Conservation (phyloP, 2,797 vertebrate species). For the Geotrypetes seraphini region DNA sequence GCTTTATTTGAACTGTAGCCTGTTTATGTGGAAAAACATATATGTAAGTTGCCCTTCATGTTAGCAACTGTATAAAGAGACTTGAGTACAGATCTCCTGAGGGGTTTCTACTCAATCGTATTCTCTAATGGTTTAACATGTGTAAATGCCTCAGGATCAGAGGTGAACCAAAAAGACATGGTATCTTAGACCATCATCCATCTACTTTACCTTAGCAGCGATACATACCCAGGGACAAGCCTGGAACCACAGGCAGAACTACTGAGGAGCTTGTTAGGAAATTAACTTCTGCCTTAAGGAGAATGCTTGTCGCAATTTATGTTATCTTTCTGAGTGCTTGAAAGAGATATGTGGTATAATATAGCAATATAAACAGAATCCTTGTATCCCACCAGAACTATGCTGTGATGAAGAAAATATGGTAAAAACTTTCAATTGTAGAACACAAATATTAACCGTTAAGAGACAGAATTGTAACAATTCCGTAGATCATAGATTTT, state of each 20-base stretch:
- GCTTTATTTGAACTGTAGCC: too few species aligned
- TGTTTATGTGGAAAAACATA: too few species aligned
- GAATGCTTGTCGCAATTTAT: not conserved
- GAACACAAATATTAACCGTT: too few species aligned
- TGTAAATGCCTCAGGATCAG: slow-evolving; percentile 9
- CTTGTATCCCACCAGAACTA: not conserved
- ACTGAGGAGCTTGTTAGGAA: not conserved
- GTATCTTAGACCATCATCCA: not conserved
- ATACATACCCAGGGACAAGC: slow-evolving; percentile 1
- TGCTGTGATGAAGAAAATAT: too few species aligned
- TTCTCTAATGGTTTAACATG: slow-evolving; percentile 9
- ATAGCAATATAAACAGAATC: slow-evolving; percentile 9
- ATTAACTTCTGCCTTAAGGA: not conserved
- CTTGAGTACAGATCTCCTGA: slow-evolving; percentile 3
- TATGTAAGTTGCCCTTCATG: too few species aligned
- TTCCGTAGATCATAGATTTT: too few species aligned
- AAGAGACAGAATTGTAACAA: too few species aligned
- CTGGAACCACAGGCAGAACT: not conserved
- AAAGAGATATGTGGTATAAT: not conserved
- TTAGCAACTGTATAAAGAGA: slow-evolving; percentile 1
- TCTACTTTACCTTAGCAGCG: slow-evolving; percentile 4
- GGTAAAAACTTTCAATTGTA: too few species aligned
- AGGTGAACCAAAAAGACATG: not conserved
- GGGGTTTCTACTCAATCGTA: slow-evolving; percentile 12
- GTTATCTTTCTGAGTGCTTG: not conserved